Evolutionary conservation across 1,140 invertebrate species (phyloP).

Genomic region (Drosophila arawakana): DNA sequence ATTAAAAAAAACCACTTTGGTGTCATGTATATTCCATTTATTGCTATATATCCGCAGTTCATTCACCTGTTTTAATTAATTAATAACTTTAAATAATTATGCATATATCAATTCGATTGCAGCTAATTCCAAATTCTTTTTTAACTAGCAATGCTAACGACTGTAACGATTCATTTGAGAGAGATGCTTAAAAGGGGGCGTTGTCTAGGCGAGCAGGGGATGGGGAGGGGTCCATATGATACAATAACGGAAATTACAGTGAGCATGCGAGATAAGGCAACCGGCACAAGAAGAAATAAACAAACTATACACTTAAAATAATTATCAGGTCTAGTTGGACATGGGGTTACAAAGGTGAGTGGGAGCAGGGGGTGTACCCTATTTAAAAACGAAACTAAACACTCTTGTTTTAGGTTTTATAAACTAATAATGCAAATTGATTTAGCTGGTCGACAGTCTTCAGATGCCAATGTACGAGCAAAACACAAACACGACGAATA

Average conservation of each 20-base stretch:
- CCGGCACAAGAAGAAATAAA: conserved; percentile 54
- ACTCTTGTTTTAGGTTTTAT: conserved; percentile 37
- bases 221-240: conserved; percentile 10
- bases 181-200: background rate
- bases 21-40: conserved; percentile 33
- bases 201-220: background rate
- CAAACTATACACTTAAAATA: conserved; percentile 74
- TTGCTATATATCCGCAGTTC: conserved; percentile 40
- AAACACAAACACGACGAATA: conserved; percentile 90
- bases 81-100: conserved; percentile 35
- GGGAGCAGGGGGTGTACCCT: conserved; percentile 3
- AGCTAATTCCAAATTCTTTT: conserved; percentile 37
- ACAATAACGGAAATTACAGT: conserved; percentile 35
- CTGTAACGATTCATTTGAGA: conserved; percentile 39
- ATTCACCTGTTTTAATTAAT: conserved; percentile 35
- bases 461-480: conserved; percentile 93
- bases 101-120: conserved; percentile 38
- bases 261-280: conserved; percentile 65
- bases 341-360: conserved; percentile 3
- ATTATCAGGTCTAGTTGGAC: conserved; percentile 42
- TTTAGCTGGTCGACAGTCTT: conserved; percentile 68
- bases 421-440: conserved; percentile 69
- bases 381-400: conserved; percentile 52
- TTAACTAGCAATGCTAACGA: conserved; percentile 40
- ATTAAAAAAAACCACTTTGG: background rate